Base-by-base conservation (phyloP, 2,113 vertebrate genomes). In the Morone saxatilis region DNA sequence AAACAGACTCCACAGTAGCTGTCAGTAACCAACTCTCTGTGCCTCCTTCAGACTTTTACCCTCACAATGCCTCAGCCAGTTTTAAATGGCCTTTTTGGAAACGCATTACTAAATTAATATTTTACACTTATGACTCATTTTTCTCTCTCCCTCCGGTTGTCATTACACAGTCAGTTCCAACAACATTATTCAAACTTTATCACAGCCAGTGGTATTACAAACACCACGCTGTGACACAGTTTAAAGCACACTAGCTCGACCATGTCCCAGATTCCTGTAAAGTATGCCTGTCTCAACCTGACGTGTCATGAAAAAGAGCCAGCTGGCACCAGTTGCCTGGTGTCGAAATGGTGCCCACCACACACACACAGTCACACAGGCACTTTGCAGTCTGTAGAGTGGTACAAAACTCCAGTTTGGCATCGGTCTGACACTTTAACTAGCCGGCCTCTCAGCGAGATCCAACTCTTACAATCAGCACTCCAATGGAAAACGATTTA, bases 321-420 rank as follows among this genome's bases (percentile, higher is more conserved):
- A 91, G 80, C 85, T 91, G 90, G 89, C 91, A 68, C 1, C 41
- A 43, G 56, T 3, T 59, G 20, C 31, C 63, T 47, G 17, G 38
- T 51, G 38, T 25, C 83, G 86, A 86, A 77, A 68, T 12, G 60
- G 53, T 83, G 80, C 78, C 81, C 84, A 70, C 1, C 65, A 62
- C 78, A 80, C 51, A 81, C 53, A 70, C 74, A 69, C 53, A 74
- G 20, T 10, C 53, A 56, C 72, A 80, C 16, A 4, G n/a, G 31
- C 91, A 89, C 83, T 87, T 87, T 84, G 83, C 45, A 91, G 86
- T 89, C 87, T 84, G 77, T 60, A 16, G 65, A 83, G 71, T 53
- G 67, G 73, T 54, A 65, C 71, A 76, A 75, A 70, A 56, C 72
- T 59, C 40, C 48, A 75, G 69, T 75, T 80, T 85, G 81, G 79